Evolutionary conservation across 53 echinoderm and acorn worm genomes (phyloP), one percentile per base, ranked within the genome.

Genomic region (Echinarachnius parma): DNA sequence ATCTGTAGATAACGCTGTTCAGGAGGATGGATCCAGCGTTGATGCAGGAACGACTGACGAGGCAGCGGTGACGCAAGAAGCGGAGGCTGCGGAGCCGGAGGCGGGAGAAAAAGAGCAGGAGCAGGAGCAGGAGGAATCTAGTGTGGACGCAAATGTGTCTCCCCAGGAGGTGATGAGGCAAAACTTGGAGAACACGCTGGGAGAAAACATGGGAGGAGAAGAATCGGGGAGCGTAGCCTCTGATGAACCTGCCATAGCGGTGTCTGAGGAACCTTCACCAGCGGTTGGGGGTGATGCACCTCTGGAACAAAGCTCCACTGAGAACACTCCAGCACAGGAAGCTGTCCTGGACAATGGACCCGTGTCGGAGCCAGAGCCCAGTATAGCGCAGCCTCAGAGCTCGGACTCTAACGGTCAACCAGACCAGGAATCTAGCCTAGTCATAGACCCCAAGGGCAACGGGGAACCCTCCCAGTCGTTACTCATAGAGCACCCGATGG

Each of bases 341-440:
- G 48, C 49, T 2, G 2, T 34, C 27, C 27, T 56, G 16, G 57
- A 72, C 26, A 72, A 56, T 27, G 74, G 57, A 8, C 22, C 53
- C 14, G 52, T 10, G 3, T 11, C n/a, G 5, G 69, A 31, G 24
- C 29, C 55, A 56, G 74, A 56, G 74, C 24, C 24, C 39, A 37
- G 28, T 0, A 28, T 56, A 56, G 74, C 74, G 16, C 27, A 28
- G 14, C 36, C 42, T 9, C 52, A 69, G 44, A n/a, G n/a, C n/a
- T 32, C 69, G 52, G 74, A 72, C 74, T 56, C 28, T 0, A 72
- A 72, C 37, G 74, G 74, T 54, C 74, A 54, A 20, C 36, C 56
- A 57, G 57, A 56, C 74, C 74, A 72, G 35, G 74, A 72, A 25
- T 72, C 74, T 45, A 72, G 57, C 33, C 57, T 72, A 56, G 55